phyloP scores from a whole-genome alignment of 30 jellyfish, hydroid and myxozoan species.

The Chironex yamaguchii region DNA sequence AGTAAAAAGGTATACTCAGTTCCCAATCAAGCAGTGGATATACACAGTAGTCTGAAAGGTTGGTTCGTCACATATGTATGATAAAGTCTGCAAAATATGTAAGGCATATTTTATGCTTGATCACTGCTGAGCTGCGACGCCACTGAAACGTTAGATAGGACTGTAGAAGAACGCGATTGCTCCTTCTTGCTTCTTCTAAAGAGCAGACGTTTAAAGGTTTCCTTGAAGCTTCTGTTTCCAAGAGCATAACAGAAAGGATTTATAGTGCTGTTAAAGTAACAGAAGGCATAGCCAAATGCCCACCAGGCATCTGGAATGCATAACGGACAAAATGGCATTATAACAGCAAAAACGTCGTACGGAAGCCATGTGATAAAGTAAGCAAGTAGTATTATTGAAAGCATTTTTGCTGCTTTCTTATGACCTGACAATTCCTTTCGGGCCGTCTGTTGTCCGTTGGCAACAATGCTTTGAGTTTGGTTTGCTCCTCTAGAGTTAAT shows the following conservation, averaged over 20 bases:
- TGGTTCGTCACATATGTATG: too few species aligned
- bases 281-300: conserved; percentile 38
- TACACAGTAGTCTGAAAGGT: too few species aligned
- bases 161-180: too few species aligned
- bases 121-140: too few species aligned
- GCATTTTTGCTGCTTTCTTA: conserved; percentile 26
- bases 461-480: too few species aligned
- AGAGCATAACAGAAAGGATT: conserved; percentile 62
- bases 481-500: too few species aligned
- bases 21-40: too few species aligned
- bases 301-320: conserved; percentile 6
- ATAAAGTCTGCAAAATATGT: too few species aligned
- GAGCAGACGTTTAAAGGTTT: conserved; percentile 28
- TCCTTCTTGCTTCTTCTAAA: too few species aligned
- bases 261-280: conserved; percentile 11
- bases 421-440: conserved; percentile 10
- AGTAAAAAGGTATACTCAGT: too few species aligned
- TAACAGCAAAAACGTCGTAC: conserved; percentile 19
- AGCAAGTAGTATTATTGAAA: conserved; percentile 11
- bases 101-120: too few species aligned
- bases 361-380: conserved; percentile 55
- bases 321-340: conserved; percentile 20
- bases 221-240: conserved; percentile 38
- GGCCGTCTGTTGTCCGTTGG: background rate
- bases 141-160: too few species aligned